A percentile compares a stretch with the other conserved stretches of the same genome.
These are phyloP conservation scores for Lepidochrysops patricia DNA, from an alignment of 2,888 invertebrate genomes.

Conservation along the genomic window DNA sequence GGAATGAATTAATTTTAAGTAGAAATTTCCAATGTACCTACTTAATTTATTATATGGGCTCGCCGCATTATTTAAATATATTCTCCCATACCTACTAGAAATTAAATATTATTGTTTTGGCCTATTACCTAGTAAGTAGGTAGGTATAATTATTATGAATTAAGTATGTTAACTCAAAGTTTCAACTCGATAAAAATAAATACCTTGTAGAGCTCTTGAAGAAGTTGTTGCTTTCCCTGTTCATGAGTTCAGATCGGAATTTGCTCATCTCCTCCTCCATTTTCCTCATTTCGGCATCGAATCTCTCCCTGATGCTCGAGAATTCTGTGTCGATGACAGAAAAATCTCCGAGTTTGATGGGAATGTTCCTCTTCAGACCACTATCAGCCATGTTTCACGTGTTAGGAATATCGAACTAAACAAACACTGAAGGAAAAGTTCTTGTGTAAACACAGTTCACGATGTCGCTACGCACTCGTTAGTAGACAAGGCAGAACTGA, in stretches of 20 bases:
- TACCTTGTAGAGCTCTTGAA: constrained; percentile 93
- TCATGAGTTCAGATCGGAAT: constrained; percentile 94
- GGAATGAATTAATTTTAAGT: constrained; percentile 42
- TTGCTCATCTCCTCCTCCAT: constrained; percentile 99
- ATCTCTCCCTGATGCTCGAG: constrained; percentile 94
- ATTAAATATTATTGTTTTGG: neutral
- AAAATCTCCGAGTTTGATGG: constrained; percentile 94
- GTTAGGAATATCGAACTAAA: constrained; percentile 55
- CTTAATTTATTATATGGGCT: constrained; percentile 28
- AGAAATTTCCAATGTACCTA: neutral
- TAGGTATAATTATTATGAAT: neutral
- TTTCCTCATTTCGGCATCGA: constrained; percentile 97
- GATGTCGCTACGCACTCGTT: constrained; percentile 53
- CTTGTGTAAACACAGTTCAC: constrained; percentile 66
- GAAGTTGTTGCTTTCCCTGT: constrained; percentile 92
- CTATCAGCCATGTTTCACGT: constrained; percentile 85
- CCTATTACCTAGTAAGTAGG: neutral
- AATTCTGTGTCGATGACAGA: constrained; percentile 97
- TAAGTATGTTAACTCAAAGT: neutral
- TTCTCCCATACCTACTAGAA: constrained; percentile 7
- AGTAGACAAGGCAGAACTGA: constrained; percentile 69
- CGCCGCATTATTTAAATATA: constrained; percentile 24
- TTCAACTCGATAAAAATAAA: constrained; percentile 37
- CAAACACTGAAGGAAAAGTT: constrained; percentile 63
- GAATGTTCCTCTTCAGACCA: constrained; percentile 90